Base-by-base conservation (phyloP, 2,888 invertebrate genomes). In the Pandemis corylana region DNA sequence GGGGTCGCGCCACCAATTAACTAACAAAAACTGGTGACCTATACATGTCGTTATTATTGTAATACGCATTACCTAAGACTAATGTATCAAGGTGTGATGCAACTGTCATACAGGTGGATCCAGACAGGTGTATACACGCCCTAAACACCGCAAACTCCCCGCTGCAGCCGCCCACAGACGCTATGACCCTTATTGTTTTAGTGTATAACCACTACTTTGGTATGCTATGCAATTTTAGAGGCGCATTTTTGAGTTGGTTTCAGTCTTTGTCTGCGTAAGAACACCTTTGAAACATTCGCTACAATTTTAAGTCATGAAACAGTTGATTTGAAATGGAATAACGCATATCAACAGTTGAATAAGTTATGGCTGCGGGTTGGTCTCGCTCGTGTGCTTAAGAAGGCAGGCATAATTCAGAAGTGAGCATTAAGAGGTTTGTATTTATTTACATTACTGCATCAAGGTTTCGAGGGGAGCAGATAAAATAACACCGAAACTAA, bases 101-200 rank as follows among this genome's bases (percentile, higher is more conserved):
- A 91, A 91, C 90, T 90, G 89, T 85, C 87, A 80, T 89, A 89
- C 90, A 90, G 91, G 89, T 90, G 91, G 86, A 69, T 80, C 66
- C 67, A 76, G 87, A 89, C 92, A 91, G 90, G 90, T 92, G 90
- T 80, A 80, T 77, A 75, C 80, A 77, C 84, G 85, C 90, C 88
- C 88, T 86, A 87, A 84, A 80, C 41, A 71, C 67, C 28, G 20
- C 68, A 71, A 72, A 56, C 12, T 36, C 46, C 61, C 12, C 56
- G 77, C 78, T 77, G 73, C 74, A 42, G 62, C 66, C 68, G 78
- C 68, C 9, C 28, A 12, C 6, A 51, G 9, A 36, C 44, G n/a
- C 71, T 20, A 62, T n/a, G 13, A 62, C 56, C 36, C 61, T 75
- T 75, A 67, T 9, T 4, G 0, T 41, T 6, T 20, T 36, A n/a